Conservation (phyloP, 2,113 vertebrate genomes). For the Monopterus albus region DNA sequence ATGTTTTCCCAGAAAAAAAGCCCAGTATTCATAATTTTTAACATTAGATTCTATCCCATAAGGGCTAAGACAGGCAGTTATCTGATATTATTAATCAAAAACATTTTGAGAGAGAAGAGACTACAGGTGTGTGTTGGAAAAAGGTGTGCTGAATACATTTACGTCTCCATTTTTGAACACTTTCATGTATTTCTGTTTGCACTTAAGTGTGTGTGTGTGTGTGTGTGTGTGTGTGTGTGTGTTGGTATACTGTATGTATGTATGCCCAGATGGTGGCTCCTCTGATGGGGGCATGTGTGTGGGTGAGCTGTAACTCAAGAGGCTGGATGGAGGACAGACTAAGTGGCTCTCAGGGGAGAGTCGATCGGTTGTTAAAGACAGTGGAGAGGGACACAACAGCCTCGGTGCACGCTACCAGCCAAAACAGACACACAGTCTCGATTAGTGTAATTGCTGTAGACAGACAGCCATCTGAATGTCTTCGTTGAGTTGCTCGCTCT, state of each 20-base stretch:
- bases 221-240: conserved; percentile 22
- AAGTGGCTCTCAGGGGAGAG: conserved; percentile 79
- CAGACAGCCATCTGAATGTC: conserved; percentile 56
- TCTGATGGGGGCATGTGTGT: conserved; percentile 60
- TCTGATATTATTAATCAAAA: not conserved
- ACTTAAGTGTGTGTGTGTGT: too few relatives aligned
- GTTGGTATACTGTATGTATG: conserved; percentile 19
- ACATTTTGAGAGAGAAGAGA: not conserved
- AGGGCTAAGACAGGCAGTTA: not conserved
- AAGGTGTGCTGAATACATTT: too few relatives aligned
- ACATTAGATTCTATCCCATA: not conserved
- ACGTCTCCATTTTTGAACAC: too few relatives aligned
- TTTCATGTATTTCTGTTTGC: too few relatives aligned
- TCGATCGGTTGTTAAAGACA: conserved; percentile 74
- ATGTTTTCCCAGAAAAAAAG: not conserved
- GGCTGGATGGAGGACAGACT: conserved; percentile 73
- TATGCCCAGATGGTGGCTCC: conserved; percentile 45
- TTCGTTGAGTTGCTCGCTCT: conserved; percentile 11
- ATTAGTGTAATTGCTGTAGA: conserved; percentile 67
- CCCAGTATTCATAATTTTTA: too few relatives aligned
- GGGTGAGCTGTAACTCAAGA: conserved; percentile 73
- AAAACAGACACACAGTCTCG: conserved; percentile 55
- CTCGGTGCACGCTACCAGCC: conserved; percentile 45
- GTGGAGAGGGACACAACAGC: conserved; percentile 72
- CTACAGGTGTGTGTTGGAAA: conserved; percentile 18